These are phyloP conservation scores for Typhlichthys subterraneus DNA, from an alignment of 2,797 vertebrate genomes.

Conservation along the genomic window DNA sequence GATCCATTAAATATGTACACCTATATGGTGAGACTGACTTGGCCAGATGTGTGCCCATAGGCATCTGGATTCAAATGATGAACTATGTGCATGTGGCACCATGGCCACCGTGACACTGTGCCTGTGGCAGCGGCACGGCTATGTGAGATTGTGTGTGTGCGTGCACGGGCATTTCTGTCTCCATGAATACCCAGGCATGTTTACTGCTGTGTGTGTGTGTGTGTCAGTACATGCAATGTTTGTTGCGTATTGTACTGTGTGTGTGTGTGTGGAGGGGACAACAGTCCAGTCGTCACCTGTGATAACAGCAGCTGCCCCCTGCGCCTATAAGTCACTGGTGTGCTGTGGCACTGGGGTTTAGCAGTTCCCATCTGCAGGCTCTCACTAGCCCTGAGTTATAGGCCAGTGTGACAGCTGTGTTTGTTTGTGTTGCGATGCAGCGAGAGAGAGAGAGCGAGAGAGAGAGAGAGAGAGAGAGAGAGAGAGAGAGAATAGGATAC, in stretches of 20 bases:
- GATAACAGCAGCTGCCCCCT: constrained; percentile 70
- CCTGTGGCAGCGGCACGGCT: constrained; percentile 36
- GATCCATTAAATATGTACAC: background rate
- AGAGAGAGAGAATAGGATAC: background rate
- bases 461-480: constrained; percentile 15
- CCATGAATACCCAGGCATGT: background rate
- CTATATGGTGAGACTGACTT: constrained; percentile 36
- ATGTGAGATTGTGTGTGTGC: constrained; percentile 4
- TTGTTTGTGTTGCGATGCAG: constrained; percentile 56
- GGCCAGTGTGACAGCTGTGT: constrained; percentile 72
- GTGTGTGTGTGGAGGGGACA: constrained; percentile 40
- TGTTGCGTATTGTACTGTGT: background rate
- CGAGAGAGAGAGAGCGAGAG: constrained; percentile 24
- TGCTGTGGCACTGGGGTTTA: constrained; percentile 74
- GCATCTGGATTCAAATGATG: constrained; percentile 42
- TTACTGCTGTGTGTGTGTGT: background rate
- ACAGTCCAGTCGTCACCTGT: constrained; percentile 63
- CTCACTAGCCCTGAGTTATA: constrained; percentile 70
- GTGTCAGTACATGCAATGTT: constrained; percentile 15
- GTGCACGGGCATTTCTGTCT: background rate
- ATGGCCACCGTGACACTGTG: constrained; percentile 14
- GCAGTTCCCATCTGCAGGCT: constrained; percentile 69
- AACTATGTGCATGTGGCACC: constrained; percentile 32
- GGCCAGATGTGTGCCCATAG: constrained; percentile 24
- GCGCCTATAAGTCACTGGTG: constrained; percentile 63